Base-by-base conservation (phyloP, 2,113 vertebrate species). In the Tachycineta bicolor region DNA sequence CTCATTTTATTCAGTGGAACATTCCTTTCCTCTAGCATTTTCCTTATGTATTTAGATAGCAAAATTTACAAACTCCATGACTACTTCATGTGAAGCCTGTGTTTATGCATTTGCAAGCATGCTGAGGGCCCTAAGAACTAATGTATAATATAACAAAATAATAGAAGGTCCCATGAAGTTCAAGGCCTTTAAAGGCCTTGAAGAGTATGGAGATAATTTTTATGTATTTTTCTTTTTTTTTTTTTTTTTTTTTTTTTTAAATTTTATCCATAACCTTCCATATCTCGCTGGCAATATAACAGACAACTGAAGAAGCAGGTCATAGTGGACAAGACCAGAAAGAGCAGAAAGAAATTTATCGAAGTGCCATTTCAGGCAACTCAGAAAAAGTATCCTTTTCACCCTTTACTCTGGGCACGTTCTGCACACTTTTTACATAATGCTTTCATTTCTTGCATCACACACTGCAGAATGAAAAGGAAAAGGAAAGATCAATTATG, bases 371-470 rank as follows among this genome's bases (percentile, higher is more conserved):
- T 80, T 62, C 46, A 77, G 25, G 58, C 25, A 71, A 69, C 31
- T 73, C n/a, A 46, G 49, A 29, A n/a, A 49, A 84, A 69, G 13
- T 53, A 33, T 62, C 46, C 13, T 85, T 83, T 88, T 80, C 39
- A 46, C 12, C 9, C 29, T 62, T 39, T 39, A 53, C 12, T 58
- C 26, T 70, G 50, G 29, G 4, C 10, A 78, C 0, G 3, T 34
- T 55, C 6, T 44, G 6, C 2, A 29, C 9, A 43, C n/a, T 92
- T 92, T 93, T 92, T 80, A 31, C 43, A 49, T 26, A 83, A 47
- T 47, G 4, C 50, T 93, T 90, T 97, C 31, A 86, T 84, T 91
- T 69, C 50, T 92, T 65, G 21, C 62, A 91, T 64, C 87, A 83
- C 71, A 71, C 63, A 44, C 14, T 63, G 34, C 12, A 50, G 82